Evolutionary conservation across 2,113 vertebrate species (phyloP).

Genomic region (Entosphenus tridentatus): DNA sequence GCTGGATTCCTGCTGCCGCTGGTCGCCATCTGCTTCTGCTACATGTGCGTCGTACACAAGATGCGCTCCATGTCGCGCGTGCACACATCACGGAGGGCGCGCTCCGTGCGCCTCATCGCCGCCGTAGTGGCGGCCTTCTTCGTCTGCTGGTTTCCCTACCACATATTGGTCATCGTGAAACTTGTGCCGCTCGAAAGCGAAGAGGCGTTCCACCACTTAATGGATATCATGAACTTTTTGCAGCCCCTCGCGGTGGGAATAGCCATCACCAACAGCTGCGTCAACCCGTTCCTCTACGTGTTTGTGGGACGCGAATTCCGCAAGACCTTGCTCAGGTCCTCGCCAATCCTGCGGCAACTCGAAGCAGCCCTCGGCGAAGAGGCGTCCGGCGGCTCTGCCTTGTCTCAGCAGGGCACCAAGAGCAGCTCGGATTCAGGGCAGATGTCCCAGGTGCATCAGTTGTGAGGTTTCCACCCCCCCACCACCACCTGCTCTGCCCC

Average conservation of each 20-base stretch:
- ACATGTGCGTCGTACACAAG: constrained; percentile 18
- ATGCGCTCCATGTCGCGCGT: neutral
- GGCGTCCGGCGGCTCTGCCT: neutral
- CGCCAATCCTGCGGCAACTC: constrained; percentile 19
- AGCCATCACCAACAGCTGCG: constrained; percentile 37
- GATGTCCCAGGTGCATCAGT: too few relatives aligned
- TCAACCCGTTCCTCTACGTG: constrained; percentile 39
- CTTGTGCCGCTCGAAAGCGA: neutral
- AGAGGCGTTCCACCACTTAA: neutral
- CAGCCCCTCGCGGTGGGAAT: constrained; percentile 20
- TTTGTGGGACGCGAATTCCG: constrained; percentile 37
- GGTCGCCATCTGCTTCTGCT: constrained; percentile 23
- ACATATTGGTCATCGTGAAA: constrained; percentile 13
- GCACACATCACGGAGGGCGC: neutral
- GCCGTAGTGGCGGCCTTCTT: constrained; percentile 21
- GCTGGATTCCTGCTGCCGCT: constrained; percentile 37
- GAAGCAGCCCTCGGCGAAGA: constrained; percentile 32
- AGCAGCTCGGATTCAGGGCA: too few relatives aligned
- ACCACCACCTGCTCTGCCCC: too few relatives aligned
- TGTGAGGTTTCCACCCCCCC: too few relatives aligned
- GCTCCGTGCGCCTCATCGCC: constrained; percentile 13
- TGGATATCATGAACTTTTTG: neutral
- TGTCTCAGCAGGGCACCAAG: too few relatives aligned
- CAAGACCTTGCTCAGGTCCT: constrained; percentile 18
- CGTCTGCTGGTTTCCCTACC: constrained; percentile 24